These are phyloP conservation scores for Tapera naevia DNA, from an alignment of 2,797 vertebrate species.

Conservation along the genomic window DNA sequence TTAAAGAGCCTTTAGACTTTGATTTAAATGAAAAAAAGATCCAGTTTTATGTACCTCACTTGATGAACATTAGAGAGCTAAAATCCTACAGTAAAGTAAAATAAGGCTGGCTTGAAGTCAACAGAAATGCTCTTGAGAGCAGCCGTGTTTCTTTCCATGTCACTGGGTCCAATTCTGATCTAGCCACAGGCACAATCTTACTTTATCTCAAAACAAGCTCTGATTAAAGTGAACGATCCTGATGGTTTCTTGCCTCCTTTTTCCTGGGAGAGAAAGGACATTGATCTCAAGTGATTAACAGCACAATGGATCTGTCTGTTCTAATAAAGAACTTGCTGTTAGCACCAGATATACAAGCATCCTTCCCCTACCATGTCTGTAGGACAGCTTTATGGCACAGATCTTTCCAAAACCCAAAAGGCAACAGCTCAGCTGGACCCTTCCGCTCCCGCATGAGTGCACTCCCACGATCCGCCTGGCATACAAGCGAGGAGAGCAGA, in stretches of 20 bases:
- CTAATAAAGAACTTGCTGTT: not conserved
- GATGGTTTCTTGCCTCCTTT: slow-evolving; percentile 24
- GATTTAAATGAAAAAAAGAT: not conserved
- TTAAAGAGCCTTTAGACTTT: not conserved
- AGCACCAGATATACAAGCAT: not conserved
- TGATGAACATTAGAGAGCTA: not conserved
- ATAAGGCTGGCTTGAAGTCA: slow-evolving; percentile 14
- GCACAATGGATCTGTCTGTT: slow-evolving; percentile 19
- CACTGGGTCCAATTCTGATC: slow-evolving; percentile 16
- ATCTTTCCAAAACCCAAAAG: slow-evolving; percentile 6
- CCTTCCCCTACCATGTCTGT: not conserved
- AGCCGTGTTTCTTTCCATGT: slow-evolving; percentile 8
- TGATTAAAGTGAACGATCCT: slow-evolving; percentile 28
- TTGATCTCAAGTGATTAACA: slow-evolving; percentile 23
- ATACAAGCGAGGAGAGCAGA: not conserved
- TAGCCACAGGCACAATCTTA: slow-evolving; percentile 46
- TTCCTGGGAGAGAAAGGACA: slow-evolving; percentile 17
- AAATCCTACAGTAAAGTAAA: not conserved
- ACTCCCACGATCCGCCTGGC: slow-evolving; percentile 73
- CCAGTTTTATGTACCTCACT: not conserved
- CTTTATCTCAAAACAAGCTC: slow-evolving; percentile 32
- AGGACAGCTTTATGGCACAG: not conserved
- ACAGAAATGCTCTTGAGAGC: slow-evolving; percentile 31
- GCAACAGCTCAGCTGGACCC: not conserved
- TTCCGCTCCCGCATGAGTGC: not conserved